A percentile compares a stretch with the other conserved stretches of the same genome.
phyloP scores from a whole-genome alignment of 37 sponge, comb jelly and placozoan species.

The Diacarnus erythraeanus region DNA sequence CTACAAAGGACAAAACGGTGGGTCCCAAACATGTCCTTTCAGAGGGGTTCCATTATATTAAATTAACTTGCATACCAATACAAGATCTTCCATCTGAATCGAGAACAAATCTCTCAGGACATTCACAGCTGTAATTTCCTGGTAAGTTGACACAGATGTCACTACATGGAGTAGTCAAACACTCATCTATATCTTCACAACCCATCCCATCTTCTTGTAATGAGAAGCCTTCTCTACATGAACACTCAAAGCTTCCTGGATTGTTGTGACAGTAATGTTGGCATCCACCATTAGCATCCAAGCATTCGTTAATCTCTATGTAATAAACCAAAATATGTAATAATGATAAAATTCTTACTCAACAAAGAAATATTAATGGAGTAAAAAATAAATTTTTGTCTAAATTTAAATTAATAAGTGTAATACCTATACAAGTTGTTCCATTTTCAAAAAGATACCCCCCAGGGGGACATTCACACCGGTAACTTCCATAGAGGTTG shows the following conservation, averaged over 20 bases:
- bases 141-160: conserved; percentile 6
- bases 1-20: too few relatives aligned
- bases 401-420: too few relatives aligned
- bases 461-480: not conserved
- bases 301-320: conserved; percentile 44
- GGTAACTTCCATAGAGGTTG: not conserved
- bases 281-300: conserved; percentile 18
- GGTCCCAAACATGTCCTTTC: too few relatives aligned
- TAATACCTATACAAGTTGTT: not conserved
- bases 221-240: conserved; percentile 2
- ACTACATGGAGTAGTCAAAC: not conserved
- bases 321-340: too few relatives aligned
- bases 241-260: conserved; percentile 1
- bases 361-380: too few relatives aligned
- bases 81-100: conserved; percentile 13
- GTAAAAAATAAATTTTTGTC: too few relatives aligned
- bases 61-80: not conserved
- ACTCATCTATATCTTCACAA: not conserved
- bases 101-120: conserved; percentile 2
- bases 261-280: conserved; percentile 33
- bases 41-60: too few relatives aligned
- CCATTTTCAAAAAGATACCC: not conserved
- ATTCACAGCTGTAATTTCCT: conserved; percentile 26
- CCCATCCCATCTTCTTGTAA: not conserved
- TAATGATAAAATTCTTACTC: too few relatives aligned